Base-by-base conservation (phyloP, 2,888 invertebrate genomes). In the Drosophila villosipedis region DNA sequence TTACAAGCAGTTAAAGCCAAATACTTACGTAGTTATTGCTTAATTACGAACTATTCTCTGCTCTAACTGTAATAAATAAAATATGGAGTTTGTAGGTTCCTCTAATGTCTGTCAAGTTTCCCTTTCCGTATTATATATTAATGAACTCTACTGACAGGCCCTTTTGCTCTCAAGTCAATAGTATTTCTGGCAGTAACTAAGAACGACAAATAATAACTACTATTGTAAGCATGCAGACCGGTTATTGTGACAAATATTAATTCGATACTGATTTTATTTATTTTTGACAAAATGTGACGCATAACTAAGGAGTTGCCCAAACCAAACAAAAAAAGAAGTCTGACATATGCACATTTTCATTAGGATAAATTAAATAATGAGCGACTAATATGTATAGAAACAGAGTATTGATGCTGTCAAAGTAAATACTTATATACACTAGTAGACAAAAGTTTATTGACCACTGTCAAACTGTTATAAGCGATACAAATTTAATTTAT, bases 31-130 rank as follows among this genome's bases (percentile, higher is more conserved):
- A 1, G 16, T 9, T 37, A 14, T 55, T 39, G 19, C 37, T 16
- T 10, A 37, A 7, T n/a, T 28, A 4, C 28, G 12, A 28, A 19
- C 25, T 9, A n/a, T 39, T 57, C 22, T 28, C 28, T 9, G 28
- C 37, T n/a, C 28, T 28, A n/a, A 57, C 39, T n/a, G 4, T n/a
- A 39, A 30, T 57, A 39, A 39, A 57, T 57, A 57, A 57, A 9
- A 28, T 0, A n/a, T 39, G 28, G 4, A 39, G 19, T 16, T 9
- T 37, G 25, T 54, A 16, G 7, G 25, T 37, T 16, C 19, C 10
- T 37, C 35, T 54, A 37, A 54, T 54, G 16, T 54, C 35, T 37
- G 25, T 54, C 54, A 54, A 54, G 35, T 35, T n/a, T n/a, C n/a
- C 35, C 6, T 16, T 5, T 25, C 22, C 16, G 25, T 19, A 19